Evolutionary conservation across 2,113 vertebrate species (phyloP).

Genomic region (Triplophysa siluroides): DNA sequence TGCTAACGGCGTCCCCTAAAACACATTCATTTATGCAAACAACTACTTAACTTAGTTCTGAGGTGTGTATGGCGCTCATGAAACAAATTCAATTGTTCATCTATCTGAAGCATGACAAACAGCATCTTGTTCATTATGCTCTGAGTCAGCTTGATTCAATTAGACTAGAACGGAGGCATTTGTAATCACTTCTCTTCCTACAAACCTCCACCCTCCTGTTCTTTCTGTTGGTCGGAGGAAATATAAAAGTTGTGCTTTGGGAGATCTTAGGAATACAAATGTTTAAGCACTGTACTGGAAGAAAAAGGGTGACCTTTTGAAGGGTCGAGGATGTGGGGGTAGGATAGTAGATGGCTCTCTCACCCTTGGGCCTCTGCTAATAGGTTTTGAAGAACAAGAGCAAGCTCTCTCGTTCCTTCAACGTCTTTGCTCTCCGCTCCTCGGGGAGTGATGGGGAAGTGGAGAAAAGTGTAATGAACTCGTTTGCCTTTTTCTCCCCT

Average conservation of each 20-base stretch:
- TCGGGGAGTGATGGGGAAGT: slow-evolving; percentile 74
- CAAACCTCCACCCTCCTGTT: slow-evolving; percentile 51
- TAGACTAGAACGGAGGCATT: slow-evolving; percentile 71
- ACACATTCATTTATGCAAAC: slow-evolving; percentile 68
- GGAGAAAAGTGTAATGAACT: slow-evolving; percentile 78
- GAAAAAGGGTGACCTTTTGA: slow-evolving; percentile 63
- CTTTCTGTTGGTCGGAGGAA: slow-evolving; percentile 58
- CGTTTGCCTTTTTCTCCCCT: slow-evolving; percentile 71
- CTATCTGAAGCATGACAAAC: slow-evolving; percentile 71
- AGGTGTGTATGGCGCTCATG: slow-evolving; percentile 66
- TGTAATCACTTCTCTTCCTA: slow-evolving; percentile 72
- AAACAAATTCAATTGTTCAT: slow-evolving; percentile 76
- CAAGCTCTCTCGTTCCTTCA: slow-evolving; percentile 68
- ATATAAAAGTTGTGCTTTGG: slow-evolving; percentile 63
- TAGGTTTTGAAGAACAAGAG: slow-evolving; percentile 64
- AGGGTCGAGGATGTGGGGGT: slow-evolving; percentile 68
- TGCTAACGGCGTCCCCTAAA: slow-evolving; percentile 68
- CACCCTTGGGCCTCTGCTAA: slow-evolving; percentile 69
- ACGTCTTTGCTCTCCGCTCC: slow-evolving; percentile 68
- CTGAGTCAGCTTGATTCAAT: slow-evolving; percentile 76
- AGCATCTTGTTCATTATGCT: slow-evolving; percentile 73
- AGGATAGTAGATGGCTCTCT: slow-evolving; percentile 74
- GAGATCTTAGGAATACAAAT: slow-evolving; percentile 62
- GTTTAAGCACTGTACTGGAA: slow-evolving; percentile 63
- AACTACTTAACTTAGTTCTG: slow-evolving; percentile 66